Base-by-base conservation (phyloP, 30 jellyfish, hydroid and myxozoan genomes). In the Cassiopea andromeda region DNA sequence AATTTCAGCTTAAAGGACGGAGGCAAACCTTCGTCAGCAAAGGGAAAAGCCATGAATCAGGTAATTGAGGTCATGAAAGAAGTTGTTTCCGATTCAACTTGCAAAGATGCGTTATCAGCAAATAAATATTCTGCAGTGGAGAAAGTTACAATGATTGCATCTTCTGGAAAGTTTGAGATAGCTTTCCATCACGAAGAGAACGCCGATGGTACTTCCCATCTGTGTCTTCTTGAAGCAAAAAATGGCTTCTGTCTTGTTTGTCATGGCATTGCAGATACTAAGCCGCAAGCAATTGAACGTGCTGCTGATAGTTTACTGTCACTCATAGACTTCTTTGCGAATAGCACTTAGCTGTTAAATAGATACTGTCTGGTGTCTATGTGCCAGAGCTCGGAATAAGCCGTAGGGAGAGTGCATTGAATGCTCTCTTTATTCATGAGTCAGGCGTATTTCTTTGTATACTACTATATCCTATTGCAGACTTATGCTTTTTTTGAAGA, bases 281-380 rank as follows among this genome's bases (percentile, higher is more conserved):
- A 15, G 78, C 89, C 88, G 10, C 89, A 86, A 44, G 93, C 93
- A 47, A 67, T 49, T 50, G 93, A 75, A 70, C 75, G 64, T 19
- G 93, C 93, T 17, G 93, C 93, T 14, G 93, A 76, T 50, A 86
- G 71, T 76, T 46, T 86, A 75, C 83, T 86, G 10, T 49, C 44
- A 2, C 61, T 86, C 12, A 19, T 86, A 7, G 19, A 46, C 77
- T 75, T 86, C 73, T 86, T 75, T 64, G 77, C 16, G 27, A 43
- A 5, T 70, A 70, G 79, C 2, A 27, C 38, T 27, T 27, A 27
- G 38, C 38, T 27, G 38, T 27, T 27, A 27, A 27, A 27, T 27
- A 27, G 0, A 27, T 27, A 27, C 38, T 27, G 38, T 27, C 38
- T 27, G 38, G 38, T 27, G 38, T 0, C 38, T 27, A 27, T 27